These are phyloP conservation scores for Amiota mariae DNA, from an alignment of 2,888 invertebrate genomes.

Conservation along the genomic window DNA sequence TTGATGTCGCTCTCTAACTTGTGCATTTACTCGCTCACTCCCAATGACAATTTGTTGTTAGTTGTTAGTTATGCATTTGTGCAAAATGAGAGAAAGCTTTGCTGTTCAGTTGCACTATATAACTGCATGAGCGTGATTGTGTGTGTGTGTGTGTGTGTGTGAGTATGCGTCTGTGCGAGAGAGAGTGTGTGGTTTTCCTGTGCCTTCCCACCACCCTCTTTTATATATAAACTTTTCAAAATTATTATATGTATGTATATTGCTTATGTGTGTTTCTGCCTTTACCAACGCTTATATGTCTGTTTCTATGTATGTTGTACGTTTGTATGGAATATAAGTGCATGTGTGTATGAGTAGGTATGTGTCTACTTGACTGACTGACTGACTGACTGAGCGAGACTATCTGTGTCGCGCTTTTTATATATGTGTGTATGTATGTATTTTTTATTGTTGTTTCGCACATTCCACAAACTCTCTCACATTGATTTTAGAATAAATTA, in stretches of 20 bases:
- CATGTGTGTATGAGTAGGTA: neutral
- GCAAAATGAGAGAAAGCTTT: constrained; percentile 9
- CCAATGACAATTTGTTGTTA: too few species aligned
- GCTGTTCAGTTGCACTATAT: neutral
- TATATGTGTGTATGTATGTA: neutral
- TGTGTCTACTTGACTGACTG: neutral
- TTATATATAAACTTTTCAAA: neutral
- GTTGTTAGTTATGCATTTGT: too few species aligned
- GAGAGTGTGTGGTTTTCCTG: neutral
- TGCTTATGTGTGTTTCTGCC: neutral
- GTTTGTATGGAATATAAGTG: neutral
- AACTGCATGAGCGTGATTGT: constrained; percentile 20
- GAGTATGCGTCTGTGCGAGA: too few species aligned
- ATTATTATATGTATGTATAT: too few species aligned
- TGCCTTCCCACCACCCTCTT: constrained; percentile 7
- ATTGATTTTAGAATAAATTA: too few species aligned
- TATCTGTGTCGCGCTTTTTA: neutral
- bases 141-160: constrained; percentile 14
- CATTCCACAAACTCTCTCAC: too few species aligned
- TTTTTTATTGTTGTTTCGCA: neutral
- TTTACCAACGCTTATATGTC: too few species aligned
- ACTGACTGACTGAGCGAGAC: neutral
- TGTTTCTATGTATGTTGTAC: neutral
- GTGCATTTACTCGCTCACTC: neutral
- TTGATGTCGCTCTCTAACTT: neutral